Evolutionary conservation across 2,113 vertebrate species (phyloP).

Genomic region (Silurus glanis): DNA sequence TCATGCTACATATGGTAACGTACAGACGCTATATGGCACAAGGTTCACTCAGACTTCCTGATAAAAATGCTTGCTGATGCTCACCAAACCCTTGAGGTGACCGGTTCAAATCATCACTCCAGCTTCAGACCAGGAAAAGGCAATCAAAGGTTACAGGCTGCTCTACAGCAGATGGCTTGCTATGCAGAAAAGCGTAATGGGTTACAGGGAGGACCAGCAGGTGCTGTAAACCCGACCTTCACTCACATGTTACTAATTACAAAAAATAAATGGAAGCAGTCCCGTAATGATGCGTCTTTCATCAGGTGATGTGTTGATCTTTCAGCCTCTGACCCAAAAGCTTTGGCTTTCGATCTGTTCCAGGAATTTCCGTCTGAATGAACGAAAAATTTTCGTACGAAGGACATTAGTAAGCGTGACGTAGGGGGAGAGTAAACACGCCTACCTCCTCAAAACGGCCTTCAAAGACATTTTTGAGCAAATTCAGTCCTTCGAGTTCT

Average conservation of each 20-base stretch:
- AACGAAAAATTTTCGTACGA: neutral
- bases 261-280: neutral
- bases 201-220: neutral
- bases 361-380: slow-evolving; percentile 3
- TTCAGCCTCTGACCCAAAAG: neutral
- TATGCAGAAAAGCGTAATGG: neutral
- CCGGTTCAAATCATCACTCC: slow-evolving; percentile 23
- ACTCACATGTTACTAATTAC: neutral
- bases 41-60: slow-evolving; percentile 28
- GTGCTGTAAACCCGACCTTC: neutral
- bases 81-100: slow-evolving; percentile 18
- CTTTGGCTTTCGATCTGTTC: neutral
- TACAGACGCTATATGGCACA: neutral
- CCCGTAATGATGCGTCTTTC: neutral
- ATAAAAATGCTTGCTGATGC: neutral
- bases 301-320: neutral
- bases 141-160: neutral
- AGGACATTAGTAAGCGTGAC: neutral
- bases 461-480: neutral
- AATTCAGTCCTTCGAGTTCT: neutral
- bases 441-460: neutral
- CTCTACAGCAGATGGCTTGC: neutral
- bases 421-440: neutral
- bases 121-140: slow-evolving; percentile 3
- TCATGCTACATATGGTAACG: slow-evolving; percentile 59